Conservation (phyloP, 2,113 vertebrate species). For the Orientallactaga bullata region DNA sequence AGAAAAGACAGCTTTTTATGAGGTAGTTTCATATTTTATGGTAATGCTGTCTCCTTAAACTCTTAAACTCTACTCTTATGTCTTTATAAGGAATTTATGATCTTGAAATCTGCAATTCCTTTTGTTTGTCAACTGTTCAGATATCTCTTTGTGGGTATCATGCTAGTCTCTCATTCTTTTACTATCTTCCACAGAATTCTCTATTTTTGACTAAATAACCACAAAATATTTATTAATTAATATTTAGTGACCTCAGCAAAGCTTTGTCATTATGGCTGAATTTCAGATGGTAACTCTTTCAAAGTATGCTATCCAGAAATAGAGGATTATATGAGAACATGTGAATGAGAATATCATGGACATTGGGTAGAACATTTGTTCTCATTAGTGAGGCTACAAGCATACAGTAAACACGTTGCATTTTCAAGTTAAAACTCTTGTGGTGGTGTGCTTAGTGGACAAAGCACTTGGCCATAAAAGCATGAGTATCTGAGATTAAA, state of each 20-base stretch:
- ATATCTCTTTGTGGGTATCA: neutral
- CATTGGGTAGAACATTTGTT: neutral
- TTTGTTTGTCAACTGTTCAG: neutral
- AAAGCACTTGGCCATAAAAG: too few species aligned
- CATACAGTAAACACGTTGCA: neutral
- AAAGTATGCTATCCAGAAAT: neutral
- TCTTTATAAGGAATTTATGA: constrained; percentile 18
- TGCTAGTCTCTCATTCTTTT: neutral
- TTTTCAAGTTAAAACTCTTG: neutral
- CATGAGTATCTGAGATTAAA: too few species aligned
- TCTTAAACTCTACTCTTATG: constrained; percentile 6
- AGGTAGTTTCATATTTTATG: neutral
- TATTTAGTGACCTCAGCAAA: neutral
- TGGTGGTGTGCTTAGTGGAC: too few species aligned
- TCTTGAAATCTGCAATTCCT: neutral
- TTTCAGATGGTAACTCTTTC: neutral
- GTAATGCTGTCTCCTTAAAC: neutral
- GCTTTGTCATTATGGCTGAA: neutral
- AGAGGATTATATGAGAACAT: neutral
- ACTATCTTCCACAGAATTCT: neutral
- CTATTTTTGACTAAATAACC: neutral
- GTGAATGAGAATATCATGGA: neutral
- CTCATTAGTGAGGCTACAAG: neutral
- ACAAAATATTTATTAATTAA: neutral
- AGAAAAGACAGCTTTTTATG: neutral